Evolutionary conservation across 1,140 invertebrate species (phyloP).

Genomic region (Ladona fulva): DNA sequence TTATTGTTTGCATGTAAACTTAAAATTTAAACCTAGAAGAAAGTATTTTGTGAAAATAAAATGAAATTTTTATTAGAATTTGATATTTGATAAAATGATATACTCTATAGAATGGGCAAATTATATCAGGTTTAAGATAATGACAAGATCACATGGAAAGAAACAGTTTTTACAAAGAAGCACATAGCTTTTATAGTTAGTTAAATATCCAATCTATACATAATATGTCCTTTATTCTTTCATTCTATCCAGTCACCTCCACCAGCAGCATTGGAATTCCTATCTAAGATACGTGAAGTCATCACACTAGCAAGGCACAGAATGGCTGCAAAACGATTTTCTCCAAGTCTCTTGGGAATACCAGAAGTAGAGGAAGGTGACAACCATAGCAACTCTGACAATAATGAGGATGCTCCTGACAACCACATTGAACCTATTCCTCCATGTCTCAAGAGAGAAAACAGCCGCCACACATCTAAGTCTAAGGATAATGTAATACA

Average conservation of each 20-base stretch:
- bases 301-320: conserved; percentile 79
- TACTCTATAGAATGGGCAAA: too few relatives aligned
- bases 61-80: too few relatives aligned
- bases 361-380: conserved; percentile 66
- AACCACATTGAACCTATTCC: background rate
- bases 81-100: too few relatives aligned
- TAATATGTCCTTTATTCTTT: conserved; percentile 15
- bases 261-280: conserved; percentile 74
- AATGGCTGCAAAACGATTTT: conserved; percentile 69
- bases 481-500: conserved; percentile 58
- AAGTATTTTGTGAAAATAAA: too few relatives aligned
- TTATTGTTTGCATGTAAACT: too few relatives aligned
- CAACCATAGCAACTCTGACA: background rate
- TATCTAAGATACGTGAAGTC: conserved; percentile 77
- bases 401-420: background rate
- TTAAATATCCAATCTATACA: background rate
- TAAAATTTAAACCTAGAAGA: too few relatives aligned
- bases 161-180: background rate
- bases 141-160: background rate
- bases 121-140: too few relatives aligned
- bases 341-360: conserved; percentile 67
- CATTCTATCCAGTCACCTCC: conserved; percentile 59
- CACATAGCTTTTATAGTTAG: too few relatives aligned
- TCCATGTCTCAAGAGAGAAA: background rate
- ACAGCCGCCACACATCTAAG: conserved; percentile 46